A percentile compares a stretch with the other conserved stretches of the same genome.
Evolutionary conservation across 2,888 invertebrate genomes (phyloP).

Genomic region (Micoletzkya japonica): DNA sequence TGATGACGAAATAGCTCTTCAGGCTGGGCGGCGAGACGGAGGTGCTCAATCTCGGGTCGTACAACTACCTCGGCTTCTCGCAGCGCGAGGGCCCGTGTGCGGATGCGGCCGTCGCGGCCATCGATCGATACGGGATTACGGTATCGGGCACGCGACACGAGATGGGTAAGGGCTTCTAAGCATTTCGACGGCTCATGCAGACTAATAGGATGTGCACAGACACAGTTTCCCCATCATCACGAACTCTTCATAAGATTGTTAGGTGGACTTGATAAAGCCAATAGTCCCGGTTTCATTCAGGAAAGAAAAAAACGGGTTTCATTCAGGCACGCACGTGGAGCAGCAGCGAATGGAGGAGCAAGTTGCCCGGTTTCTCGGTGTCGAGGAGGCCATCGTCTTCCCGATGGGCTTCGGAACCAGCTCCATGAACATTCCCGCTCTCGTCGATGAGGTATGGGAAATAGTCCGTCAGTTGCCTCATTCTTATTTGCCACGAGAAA

Average conservation of each 20-base stretch:
- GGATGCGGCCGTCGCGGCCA: constrained; percentile 71
- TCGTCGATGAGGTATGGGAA: constrained; percentile 72
- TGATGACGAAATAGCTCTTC: too few species aligned
- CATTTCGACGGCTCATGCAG: too few species aligned
- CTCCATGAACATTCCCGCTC: constrained; percentile 84
- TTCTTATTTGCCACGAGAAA: too few species aligned
- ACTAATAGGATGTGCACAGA: too few species aligned
- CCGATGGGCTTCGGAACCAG: constrained; percentile 99
- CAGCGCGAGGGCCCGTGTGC: constrained; percentile 80
- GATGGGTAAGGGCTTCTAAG: constrained; percentile 74
- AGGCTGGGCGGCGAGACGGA: constrained; percentile 54
- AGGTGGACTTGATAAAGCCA: too few species aligned
- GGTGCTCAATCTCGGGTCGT: constrained; percentile 84
- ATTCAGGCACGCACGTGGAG: background rate
- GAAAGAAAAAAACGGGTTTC: too few species aligned
- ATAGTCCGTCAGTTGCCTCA: too few species aligned
- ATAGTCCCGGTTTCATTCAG: too few species aligned
- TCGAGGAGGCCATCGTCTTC: constrained; percentile 89
- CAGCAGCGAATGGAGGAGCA: constrained; percentile 61
- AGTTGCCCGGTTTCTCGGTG: constrained; percentile 84
- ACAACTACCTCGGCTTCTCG: constrained; percentile 97
- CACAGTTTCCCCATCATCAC: background rate
- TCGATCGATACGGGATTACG: constrained; percentile 52
- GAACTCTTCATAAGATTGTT: background rate
- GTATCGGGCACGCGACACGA: constrained; percentile 79